These are phyloP conservation scores for Trachymyrmex septentrionalis DNA, from an alignment of 1,140 invertebrate genomes.

Conservation along the genomic window DNA sequence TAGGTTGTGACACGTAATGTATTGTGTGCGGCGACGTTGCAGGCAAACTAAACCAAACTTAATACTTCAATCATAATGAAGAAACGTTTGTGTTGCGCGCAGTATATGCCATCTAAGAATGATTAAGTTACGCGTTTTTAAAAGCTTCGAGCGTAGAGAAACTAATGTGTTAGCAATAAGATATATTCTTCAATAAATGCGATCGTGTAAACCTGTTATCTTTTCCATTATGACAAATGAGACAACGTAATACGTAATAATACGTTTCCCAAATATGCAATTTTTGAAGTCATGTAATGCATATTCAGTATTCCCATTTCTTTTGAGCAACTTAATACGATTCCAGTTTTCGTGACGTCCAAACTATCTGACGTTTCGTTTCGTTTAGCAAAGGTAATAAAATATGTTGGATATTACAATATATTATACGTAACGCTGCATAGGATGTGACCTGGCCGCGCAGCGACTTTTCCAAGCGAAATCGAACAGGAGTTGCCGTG, in stretches of 20 bases:
- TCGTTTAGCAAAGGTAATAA: neutral
- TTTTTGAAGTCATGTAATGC: neutral
- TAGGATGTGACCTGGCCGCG: neutral
- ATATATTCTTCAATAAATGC: neutral
- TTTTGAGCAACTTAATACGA: neutral
- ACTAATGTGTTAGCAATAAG: neutral
- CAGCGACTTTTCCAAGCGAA: neutral
- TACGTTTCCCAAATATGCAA: too few relatives aligned
- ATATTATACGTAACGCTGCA: neutral
- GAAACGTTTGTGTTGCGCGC: neutral
- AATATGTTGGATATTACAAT: constrained; percentile 29
- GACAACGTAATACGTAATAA: neutral
- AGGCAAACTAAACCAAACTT: constrained; percentile 20
- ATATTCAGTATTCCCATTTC: neutral
- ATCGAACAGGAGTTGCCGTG: constrained; percentile 15
- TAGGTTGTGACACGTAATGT: constrained; percentile 1
- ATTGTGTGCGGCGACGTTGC: neutral
- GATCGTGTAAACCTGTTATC: neutral
- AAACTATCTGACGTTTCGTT: neutral
- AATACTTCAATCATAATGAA: constrained; percentile 20
- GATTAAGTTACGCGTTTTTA: neutral
- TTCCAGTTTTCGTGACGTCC: neutral
- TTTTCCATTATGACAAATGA: neutral
- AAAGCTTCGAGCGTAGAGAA: neutral
- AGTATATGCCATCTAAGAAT: neutral